These are phyloP conservation scores for Lasaia peninsularis DNA, from an alignment of 1,140 invertebrate genomes.

Conservation along the genomic window DNA sequence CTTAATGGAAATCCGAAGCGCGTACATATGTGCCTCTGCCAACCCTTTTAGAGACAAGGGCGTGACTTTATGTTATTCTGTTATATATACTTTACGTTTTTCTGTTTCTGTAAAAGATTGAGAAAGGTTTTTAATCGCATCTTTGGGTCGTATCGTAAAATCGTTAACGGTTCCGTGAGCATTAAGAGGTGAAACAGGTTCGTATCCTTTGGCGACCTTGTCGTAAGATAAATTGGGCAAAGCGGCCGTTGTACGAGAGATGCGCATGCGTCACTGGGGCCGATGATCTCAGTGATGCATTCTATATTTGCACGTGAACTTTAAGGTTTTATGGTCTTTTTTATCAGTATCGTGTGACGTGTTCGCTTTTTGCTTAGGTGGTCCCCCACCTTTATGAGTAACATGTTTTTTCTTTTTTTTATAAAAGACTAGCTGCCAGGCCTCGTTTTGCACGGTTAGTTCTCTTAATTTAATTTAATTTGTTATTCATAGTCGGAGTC, in stretches of 20 bases:
- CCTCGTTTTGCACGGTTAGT: too few relatives aligned
- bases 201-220: constrained; percentile 70
- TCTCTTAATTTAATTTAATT: too few relatives aligned
- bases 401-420: too few relatives aligned
- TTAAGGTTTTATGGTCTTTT: constrained; percentile 13
- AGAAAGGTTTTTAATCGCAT: background rate
- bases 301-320: constrained; percentile 12
- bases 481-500: too few relatives aligned
- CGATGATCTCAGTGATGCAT: constrained; percentile 44
- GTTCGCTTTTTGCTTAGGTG: background rate
- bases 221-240: constrained; percentile 65
- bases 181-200: constrained; percentile 51
- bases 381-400: too few relatives aligned
- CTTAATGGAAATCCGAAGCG: too few relatives aligned
- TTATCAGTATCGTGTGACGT: background rate
- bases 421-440: too few relatives aligned
- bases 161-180: constrained; percentile 25
- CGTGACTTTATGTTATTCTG: too few relatives aligned
- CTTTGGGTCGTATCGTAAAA: constrained; percentile 1
- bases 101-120: too few relatives aligned
- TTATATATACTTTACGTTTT: too few relatives aligned
- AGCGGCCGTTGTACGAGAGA: constrained; percentile 47
- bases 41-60: too few relatives aligned
- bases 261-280: constrained; percentile 52
- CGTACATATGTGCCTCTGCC: too few relatives aligned